These are phyloP conservation scores for Rhabdomys dilectus DNA, from an alignment of 2,113 vertebrate genomes.

Conservation along the genomic window DNA sequence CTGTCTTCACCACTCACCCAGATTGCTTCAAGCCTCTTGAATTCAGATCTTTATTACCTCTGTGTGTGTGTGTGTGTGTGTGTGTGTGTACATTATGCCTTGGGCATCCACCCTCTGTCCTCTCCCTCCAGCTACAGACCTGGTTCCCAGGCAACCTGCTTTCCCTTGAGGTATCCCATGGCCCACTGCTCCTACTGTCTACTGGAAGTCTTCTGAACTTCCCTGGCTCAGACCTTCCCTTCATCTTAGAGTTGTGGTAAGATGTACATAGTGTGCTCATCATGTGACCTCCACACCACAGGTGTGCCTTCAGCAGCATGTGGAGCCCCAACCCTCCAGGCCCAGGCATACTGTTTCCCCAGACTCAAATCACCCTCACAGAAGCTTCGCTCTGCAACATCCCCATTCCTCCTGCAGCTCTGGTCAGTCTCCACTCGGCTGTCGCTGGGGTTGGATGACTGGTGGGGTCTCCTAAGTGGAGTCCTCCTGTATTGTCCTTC, in stretches of 20 bases:
- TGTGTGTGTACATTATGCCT: fast-evolving
- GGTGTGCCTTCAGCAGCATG: fast-evolving
- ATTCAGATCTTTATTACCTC: too few relatives aligned
- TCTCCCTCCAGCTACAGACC: background rate
- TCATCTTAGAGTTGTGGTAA: background rate
- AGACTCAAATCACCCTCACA: too few relatives aligned
- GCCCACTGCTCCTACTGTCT: background rate
- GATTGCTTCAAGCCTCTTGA: background rate
- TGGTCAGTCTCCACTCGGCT: background rate
- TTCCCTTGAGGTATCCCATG: background rate
- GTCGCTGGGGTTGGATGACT: background rate
- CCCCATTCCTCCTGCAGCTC: background rate
- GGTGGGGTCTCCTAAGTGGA: background rate
- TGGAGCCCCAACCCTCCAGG: fast-evolving
- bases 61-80: too few relatives aligned
- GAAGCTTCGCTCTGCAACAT: background rate
- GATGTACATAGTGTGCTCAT: too few relatives aligned
- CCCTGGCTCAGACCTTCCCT: background rate
- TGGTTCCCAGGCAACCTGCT: background rate
- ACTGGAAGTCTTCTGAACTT: background rate
- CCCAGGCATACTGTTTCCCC: background rate
- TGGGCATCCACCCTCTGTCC: fast-evolving
- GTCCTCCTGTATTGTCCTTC: background rate
- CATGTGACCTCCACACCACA: too few relatives aligned
- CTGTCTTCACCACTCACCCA: background rate